These are phyloP conservation scores for Theristus sp. DNA, from an alignment of 2,888 invertebrate species.

Conservation along the genomic window DNA sequence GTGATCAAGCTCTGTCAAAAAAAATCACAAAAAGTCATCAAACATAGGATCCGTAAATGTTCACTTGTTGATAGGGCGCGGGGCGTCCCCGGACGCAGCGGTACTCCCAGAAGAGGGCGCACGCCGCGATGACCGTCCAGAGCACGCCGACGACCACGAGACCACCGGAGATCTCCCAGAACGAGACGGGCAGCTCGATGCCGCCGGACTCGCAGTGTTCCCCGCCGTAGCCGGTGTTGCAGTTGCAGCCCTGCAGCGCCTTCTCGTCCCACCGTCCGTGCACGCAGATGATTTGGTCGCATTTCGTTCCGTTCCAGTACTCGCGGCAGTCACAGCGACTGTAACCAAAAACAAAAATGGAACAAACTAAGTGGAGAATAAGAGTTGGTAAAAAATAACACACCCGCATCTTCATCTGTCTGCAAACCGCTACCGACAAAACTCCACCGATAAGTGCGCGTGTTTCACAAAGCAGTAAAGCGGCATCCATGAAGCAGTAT, in stretches of 20 bases:
- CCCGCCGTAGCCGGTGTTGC: background rate
- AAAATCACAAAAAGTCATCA: too few species aligned
- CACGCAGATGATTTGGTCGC: background rate
- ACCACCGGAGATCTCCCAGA: background rate
- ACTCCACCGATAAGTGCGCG: background rate
- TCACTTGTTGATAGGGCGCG: background rate
- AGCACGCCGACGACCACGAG: background rate
- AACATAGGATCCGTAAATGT: background rate
- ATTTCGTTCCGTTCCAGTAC: background rate
- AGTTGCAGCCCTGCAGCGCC: background rate
- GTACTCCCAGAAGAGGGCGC: background rate
- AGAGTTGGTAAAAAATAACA: background rate
- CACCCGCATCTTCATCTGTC: background rate
- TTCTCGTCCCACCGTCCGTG: background rate
- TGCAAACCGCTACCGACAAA: too few species aligned
- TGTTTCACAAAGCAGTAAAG: too few species aligned
- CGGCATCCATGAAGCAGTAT: too few species aligned
- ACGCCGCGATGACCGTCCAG: background rate
- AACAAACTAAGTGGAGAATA: background rate
- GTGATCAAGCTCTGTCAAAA: too few species aligned
- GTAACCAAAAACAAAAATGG: too few species aligned
- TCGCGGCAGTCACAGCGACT: background rate
- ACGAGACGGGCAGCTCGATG: background rate
- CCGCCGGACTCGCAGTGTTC: background rate
- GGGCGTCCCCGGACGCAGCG: background rate